Percentiles rank a stretch among this genome's conserved stretches.
Conservation (phyloP, 2,797 vertebrate species). For the Sebastes itinus region DNA sequence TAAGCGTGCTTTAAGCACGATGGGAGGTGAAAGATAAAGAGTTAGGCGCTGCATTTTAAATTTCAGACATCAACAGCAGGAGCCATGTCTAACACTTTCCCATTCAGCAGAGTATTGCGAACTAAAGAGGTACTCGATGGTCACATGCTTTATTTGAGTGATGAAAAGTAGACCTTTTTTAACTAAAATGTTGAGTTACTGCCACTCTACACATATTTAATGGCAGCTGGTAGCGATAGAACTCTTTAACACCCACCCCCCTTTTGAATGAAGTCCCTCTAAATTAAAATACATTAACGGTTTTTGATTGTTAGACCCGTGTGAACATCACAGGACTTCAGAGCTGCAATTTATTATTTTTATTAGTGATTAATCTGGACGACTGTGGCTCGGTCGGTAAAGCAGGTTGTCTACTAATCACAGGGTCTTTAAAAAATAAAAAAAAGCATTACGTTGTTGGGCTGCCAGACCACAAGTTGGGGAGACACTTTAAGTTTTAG, state of each 20-base stretch:
- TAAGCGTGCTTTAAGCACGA: slow-evolving; percentile 32
- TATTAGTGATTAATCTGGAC: neutral
- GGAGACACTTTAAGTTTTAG: neutral
- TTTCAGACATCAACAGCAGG: slow-evolving; percentile 43
- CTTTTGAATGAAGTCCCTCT: neutral
- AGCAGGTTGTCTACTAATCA: neutral
- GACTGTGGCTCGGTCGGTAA: neutral
- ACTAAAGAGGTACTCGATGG: slow-evolving; percentile 47
- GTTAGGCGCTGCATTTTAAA: slow-evolving; percentile 35
- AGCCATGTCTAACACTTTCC: slow-evolving; percentile 27
- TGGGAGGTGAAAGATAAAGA: slow-evolving; percentile 54
- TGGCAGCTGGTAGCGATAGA: neutral
- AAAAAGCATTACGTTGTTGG: neutral
- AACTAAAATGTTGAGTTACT: slow-evolving; percentile 17
- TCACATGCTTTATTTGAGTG: slow-evolving; percentile 33
- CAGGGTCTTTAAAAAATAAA: neutral
- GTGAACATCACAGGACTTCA: neutral
- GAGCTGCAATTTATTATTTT: neutral
- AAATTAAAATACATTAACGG: neutral
- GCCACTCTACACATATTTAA: slow-evolving; percentile 18
- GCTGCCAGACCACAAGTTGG: neutral
- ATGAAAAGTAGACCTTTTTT: slow-evolving; percentile 29
- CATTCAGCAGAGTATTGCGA: slow-evolving; percentile 22
- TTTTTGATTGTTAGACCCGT: neutral
- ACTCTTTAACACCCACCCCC: neutral